These are phyloP conservation scores for Leptura quadrifasciata DNA, from an alignment of 2,888 invertebrate genomes.

Conservation along the genomic window DNA sequence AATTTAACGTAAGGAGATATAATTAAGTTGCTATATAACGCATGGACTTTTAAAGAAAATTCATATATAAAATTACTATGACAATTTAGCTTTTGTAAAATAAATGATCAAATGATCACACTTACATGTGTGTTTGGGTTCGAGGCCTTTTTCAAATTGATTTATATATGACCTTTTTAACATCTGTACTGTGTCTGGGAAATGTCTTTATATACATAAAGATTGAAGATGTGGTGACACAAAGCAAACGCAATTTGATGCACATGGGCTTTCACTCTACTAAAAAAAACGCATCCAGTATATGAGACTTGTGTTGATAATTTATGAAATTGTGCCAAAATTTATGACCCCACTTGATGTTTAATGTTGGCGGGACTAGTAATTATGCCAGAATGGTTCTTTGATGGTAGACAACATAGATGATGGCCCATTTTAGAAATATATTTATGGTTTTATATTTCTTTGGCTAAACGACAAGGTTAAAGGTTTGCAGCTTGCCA, in stretches of 20 bases:
- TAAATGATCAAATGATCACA: no score
- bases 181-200: no score
- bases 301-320: conserved; percentile 20
- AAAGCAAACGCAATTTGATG: background rate
- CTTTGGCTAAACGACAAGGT: background rate
- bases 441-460: conserved; percentile 1
- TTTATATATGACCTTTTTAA: no score
- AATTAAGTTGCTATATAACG: background rate
- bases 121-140: no score
- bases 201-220: background rate
- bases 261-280: background rate
- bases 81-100: no score
- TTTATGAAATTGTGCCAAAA: conserved; percentile 27
- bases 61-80: no score
- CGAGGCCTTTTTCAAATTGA: no score
- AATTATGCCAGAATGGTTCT: conserved; percentile 16
- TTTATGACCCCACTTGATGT: conserved; percentile 17
- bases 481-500: background rate
- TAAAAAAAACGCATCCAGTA: background rate
- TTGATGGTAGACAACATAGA: conserved; percentile 16
- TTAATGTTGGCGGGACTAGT: background rate
- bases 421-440: conserved; percentile 2
- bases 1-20: conserved; percentile 8
- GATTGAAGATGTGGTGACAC: background rate
- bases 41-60: background rate